Evolutionary conservation across 2,888 invertebrate species (phyloP).

Genomic region (Eristalis tenax): DNA sequence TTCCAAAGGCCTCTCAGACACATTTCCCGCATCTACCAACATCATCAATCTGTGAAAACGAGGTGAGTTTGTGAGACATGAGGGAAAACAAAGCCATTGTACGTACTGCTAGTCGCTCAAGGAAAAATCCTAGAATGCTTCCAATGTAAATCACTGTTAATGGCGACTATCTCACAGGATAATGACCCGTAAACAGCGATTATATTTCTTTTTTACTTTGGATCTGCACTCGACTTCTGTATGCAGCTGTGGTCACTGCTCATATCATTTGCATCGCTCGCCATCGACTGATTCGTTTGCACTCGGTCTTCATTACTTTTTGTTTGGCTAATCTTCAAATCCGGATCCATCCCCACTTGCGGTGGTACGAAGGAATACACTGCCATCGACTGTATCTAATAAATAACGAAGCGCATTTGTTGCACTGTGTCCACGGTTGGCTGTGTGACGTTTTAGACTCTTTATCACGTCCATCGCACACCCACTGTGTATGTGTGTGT

Average conservation of each 20-base stretch:
- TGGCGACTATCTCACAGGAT: neutral
- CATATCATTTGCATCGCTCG: neutral
- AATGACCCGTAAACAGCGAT: neutral
- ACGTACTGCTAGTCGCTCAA: no score
- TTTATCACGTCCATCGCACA: constrained; percentile 9
- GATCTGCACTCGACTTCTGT: neutral
- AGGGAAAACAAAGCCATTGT: no score
- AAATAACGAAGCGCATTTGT: constrained; percentile 24
- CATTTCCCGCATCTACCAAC: no score
- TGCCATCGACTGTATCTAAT: constrained; percentile 17
- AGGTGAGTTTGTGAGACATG: no score
- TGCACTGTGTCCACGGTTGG: neutral
- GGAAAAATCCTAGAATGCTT: neutral
- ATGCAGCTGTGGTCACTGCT: neutral
- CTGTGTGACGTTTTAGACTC: neutral
- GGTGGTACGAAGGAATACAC: neutral
- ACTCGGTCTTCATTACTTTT: neutral
- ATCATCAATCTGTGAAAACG: no score
- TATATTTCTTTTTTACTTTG: neutral
- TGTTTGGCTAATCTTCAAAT: constrained; percentile 25
- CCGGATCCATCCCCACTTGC: constrained; percentile 13
- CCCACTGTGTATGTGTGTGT: constrained; percentile 6
- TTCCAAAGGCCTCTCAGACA: no score
- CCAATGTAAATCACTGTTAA: neutral
- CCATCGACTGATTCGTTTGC: constrained; percentile 7